These are phyloP conservation scores for Acanthosepion lycidas DNA, from an alignment of 2,888 invertebrate genomes.

Conservation along the genomic window DNA sequence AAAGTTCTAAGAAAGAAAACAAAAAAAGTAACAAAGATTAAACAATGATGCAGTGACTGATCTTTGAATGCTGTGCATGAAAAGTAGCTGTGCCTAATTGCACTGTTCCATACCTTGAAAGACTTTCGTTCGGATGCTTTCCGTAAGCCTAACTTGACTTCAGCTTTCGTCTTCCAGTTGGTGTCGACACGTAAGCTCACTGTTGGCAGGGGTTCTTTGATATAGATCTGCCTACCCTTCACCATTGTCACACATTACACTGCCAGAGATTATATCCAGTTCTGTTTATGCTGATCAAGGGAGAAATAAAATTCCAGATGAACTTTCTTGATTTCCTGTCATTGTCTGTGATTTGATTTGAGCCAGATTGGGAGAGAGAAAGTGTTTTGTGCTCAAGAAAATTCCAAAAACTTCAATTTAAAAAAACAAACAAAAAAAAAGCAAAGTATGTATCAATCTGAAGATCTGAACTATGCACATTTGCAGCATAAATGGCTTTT, in stretches of 20 bases:
- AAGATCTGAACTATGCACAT: not conserved
- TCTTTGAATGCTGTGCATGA: not conserved
- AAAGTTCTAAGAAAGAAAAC: not conserved
- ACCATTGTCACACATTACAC: not conserved
- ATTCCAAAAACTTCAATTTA: not conserved
- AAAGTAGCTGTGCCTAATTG: not conserved
- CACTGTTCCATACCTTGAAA: constrained; percentile 42
- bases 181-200: not conserved
- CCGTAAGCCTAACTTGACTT: constrained; percentile 37
- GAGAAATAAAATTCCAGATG: not conserved
- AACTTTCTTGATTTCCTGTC: not conserved
- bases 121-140: not conserved
- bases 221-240: not conserved
- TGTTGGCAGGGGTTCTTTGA: not conserved
- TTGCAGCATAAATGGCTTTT: not conserved
- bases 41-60: not conserved
- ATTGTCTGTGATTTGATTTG: not conserved
- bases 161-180: constrained; percentile 33
- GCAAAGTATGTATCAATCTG: not conserved
- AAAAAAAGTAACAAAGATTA: not conserved
- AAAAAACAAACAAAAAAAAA: not conserved
- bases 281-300: not conserved
- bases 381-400: not conserved
- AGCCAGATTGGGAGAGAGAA: not conserved
- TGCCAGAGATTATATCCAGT: not conserved